A percentile compares a stretch with the other conserved stretches of the same genome.
phyloP scores from a whole-genome alignment of 2,888 invertebrate genomes.

The Clitarchus hookeri region DNA sequence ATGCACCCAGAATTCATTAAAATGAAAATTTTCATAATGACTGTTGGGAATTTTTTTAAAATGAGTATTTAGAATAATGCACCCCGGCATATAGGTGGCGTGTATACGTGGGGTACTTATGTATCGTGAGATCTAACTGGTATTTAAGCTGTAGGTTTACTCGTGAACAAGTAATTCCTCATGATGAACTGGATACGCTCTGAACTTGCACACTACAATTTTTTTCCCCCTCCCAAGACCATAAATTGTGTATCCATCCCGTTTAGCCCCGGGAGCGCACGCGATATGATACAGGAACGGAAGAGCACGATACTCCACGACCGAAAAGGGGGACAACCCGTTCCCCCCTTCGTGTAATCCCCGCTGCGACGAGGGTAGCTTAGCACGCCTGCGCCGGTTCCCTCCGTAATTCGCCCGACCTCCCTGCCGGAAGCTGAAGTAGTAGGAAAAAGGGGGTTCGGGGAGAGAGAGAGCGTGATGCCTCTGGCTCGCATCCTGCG shows the following conservation, averaged over 20 bases:
- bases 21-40: no score
- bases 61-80: no score
- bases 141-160: no score
- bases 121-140: no score
- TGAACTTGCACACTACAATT: neutral
- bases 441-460: neutral
- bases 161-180: no score
- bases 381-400: neutral
- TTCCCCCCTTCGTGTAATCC: neutral
- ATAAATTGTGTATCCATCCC: slow-evolving; percentile 5
- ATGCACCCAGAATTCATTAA: no score
- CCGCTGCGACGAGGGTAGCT: neutral
- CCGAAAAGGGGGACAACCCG: no score
- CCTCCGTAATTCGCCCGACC: neutral
- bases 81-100: no score
- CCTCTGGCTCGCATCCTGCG: neutral
- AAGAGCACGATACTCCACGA: neutral
- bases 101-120: no score
- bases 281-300: neutral
- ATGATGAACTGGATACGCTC: neutral
- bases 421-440: neutral
- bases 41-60: no score
- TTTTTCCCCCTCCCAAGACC: neutral
- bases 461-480: neutral
- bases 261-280: neutral